Base-by-base conservation (phyloP, 2,113 vertebrate species). In the Chrysemys picta region DNA sequence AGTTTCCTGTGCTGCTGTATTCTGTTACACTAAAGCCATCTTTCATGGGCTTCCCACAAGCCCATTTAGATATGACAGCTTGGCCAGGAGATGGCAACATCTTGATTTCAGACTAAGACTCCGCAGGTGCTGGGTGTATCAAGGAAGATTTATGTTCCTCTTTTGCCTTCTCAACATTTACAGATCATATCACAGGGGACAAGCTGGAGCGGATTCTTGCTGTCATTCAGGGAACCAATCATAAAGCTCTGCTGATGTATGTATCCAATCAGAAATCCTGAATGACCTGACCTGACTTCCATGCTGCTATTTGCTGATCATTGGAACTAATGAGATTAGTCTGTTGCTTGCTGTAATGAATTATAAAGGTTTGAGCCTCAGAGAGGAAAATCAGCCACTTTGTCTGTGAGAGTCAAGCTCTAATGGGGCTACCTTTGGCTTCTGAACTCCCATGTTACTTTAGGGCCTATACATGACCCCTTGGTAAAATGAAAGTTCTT, bases 171-270 rank as follows among this genome's bases (percentile, higher is more conserved):
- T 96, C 76, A 76, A 93, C 79, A 54, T 86, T 94, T 96, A 50
- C 96, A 99, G 99, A 97, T 97, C 99, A 99, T 27, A 98, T 99
- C 91, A 99, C 98, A 8, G 98, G 95, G 96, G 99, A 99, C 92
- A 99, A 99, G 92, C 96, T 99, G 94, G 99, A 99, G 59, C 98
- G 97, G 90, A 98, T 99, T 72, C 96, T 99, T 1, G 98, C 99
- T 3, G 97, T 99, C 97, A 98, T 99, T 97, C 99, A 99, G 93
- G 99, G 99, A 96, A 98, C 98, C 94, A 99, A 99, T 96, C 99
- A 99, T 89, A 99, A 99, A 97, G 98, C 99, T 5, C 95, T 99
- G 96, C 98, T 99, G 94, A 98, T 49, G 99, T 99, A 98, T 1
- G 99, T 97, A 80, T 84, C 89, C 52, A 24, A 0, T 0, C 2